A percentile compares a stretch with the other conserved stretches of the same genome.
These are phyloP conservation scores for Panagrolaimus sp. DNA, from an alignment of 1,140 invertebrate species.

Conservation along the genomic window DNA sequence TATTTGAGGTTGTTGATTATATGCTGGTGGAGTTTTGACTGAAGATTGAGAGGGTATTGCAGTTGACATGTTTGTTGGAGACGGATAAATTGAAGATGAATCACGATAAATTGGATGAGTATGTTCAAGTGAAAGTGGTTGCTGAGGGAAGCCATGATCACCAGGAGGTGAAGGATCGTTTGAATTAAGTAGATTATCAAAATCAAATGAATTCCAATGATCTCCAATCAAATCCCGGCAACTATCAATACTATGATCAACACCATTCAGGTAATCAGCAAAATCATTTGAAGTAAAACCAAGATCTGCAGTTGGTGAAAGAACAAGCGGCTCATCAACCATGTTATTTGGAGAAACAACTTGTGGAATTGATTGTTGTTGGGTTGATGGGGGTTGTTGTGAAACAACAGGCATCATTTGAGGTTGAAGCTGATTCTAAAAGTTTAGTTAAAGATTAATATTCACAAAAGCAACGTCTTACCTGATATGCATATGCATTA, in stretches of 20 bases:
- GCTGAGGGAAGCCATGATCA: background rate
- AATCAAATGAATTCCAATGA: constrained; percentile 20
- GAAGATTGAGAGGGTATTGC: too few relatives aligned
- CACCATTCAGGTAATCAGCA: constrained; percentile 22
- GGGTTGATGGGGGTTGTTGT: constrained; percentile 4
- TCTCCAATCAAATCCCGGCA: constrained; percentile 23
- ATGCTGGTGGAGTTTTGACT: too few relatives aligned
- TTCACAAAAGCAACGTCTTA: too few relatives aligned
- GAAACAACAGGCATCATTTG: background rate
- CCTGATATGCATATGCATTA: too few relatives aligned
- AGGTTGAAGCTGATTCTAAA: too few relatives aligned
- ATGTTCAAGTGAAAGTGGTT: background rate
- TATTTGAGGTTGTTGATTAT: too few relatives aligned
- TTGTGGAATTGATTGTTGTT: background rate
- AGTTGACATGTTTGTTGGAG: too few relatives aligned
- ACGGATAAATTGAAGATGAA: too few relatives aligned
- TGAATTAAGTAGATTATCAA: constrained; percentile 6
- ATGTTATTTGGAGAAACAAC: background rate
- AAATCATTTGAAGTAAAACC: constrained; percentile 13
- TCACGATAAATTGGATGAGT: background rate
- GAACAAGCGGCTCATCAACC: constrained; percentile 15
- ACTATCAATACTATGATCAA: constrained; percentile 26
- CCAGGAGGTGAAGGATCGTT: background rate
- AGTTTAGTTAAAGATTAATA: too few relatives aligned
- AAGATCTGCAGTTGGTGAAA: background rate